Base-by-base conservation (phyloP, 1,140 invertebrate genomes). In the Tribolium madens region DNA sequence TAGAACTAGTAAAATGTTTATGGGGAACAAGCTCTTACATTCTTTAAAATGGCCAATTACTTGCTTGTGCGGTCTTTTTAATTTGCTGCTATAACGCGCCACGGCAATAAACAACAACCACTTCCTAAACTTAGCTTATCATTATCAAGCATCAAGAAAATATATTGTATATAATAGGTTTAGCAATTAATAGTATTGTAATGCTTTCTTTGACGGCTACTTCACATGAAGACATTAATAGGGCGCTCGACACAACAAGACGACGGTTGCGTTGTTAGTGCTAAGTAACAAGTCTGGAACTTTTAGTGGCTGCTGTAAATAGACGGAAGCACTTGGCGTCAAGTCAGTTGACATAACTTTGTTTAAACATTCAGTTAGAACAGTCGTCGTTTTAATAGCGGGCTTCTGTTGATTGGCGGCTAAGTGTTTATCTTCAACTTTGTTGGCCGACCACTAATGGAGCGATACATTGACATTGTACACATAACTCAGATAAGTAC, bases 391-490 rank as follows among this genome's bases (percentile, higher is more conserved):
- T 46, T 50, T 52, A 47, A 13, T 57, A 42, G 68, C 68, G 68
- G 69, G 36, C 33, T 74, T 33, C 72, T 60, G 31, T 15, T 60
- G 72, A 74, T 74, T 74, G 72, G 26, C 53, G 72, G 70, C 47
- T 26, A 52, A 72, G 70, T 60, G 72, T 60, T 74, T 74, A 60
- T 72, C 72, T 60, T 74, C 48, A 60, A 74, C 72, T 57, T 50
- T 72, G 26, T 57, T 47, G 36, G 52, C 52, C 48, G 48, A 74
- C 72, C 72, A 60, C 72, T 74, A 74, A 74, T 74, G 72, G 72
- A 74, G 72, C 50, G 72, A 74, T 74, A 74, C 72, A 60, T 60
- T 60, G 70, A 74, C 50, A 74, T 60, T 74, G 72, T 57, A 74
- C 72, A 74, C 72, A 74, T 57, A 64, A 64, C 57, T 64, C 57